Evolutionary conservation across 2,113 vertebrate species (phyloP).

Genomic region (Thymallus thymallus): DNA sequence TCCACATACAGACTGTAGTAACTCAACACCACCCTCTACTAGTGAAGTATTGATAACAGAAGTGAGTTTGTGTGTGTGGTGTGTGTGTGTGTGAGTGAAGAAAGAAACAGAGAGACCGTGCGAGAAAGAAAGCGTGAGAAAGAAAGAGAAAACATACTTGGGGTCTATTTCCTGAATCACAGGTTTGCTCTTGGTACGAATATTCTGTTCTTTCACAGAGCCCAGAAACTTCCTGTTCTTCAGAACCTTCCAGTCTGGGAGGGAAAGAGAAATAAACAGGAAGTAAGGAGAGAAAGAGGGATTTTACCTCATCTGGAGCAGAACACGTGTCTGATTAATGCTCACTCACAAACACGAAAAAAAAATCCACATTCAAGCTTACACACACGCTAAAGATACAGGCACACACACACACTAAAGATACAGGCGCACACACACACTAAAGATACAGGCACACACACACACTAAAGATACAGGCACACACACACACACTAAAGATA

Average conservation of each 20-base stretch:
- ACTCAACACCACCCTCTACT: too few relatives aligned
- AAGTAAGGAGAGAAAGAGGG: neutral
- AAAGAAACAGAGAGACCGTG: neutral
- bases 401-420: neutral
- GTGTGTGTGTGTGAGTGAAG: neutral
- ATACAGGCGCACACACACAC: too few relatives aligned
- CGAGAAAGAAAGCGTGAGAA: too few relatives aligned
- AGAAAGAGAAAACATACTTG: slow-evolving; percentile 36
- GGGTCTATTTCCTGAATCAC: slow-evolving; percentile 80
- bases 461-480: neutral
- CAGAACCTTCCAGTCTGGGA: slow-evolving; percentile 82
- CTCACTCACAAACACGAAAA: neutral
- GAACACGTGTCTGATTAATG: slow-evolving; percentile 7
- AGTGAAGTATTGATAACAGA: neutral
- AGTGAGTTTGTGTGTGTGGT: neutral
- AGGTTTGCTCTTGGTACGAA: slow-evolving; percentile 79
- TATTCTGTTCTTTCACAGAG: slow-evolving; percentile 81
- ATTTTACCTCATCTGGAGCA: too few relatives aligned
- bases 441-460: neutral
- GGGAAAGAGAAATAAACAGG: neutral
- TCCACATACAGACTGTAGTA: too few relatives aligned
- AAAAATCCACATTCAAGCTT: neutral
- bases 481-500: too few relatives aligned
- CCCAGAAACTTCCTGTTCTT: slow-evolving; percentile 87
- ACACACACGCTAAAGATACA: too few relatives aligned